phyloP scores from a whole-genome alignment of 2,888 invertebrate species.

The Noctua fimbriata region DNA sequence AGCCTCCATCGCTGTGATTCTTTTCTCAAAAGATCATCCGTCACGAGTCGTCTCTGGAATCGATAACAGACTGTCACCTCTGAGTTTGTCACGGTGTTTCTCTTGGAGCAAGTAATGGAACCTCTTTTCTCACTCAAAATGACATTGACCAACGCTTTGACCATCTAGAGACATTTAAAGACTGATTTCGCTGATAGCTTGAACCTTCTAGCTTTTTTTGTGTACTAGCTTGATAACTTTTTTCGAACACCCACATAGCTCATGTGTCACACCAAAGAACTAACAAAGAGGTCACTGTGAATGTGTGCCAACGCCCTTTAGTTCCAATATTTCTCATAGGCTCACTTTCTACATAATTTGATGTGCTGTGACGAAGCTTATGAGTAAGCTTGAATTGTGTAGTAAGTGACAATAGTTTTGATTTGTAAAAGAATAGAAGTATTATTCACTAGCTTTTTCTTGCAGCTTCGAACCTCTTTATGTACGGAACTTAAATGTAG shows the following conservation, averaged over 20 bases:
- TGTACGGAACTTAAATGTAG: neutral
- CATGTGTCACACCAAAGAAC: conserved; percentile 18
- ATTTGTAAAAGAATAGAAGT: neutral
- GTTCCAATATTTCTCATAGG: conserved; percentile 30
- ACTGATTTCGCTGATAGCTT: neutral
- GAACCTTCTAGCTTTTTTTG: neutral
- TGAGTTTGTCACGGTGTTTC: neutral
- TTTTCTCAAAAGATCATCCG: neutral
- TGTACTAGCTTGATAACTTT: neutral
- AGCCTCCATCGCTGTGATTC: neutral
- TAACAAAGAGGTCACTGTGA: conserved; percentile 41
- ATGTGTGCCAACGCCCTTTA: conserved; percentile 59
- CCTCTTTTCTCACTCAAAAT: neutral
- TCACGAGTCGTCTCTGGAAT: neutral
- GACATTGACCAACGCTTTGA: neutral
- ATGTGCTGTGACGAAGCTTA: conserved; percentile 24
- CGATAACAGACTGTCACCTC: neutral
- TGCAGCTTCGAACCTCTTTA: no score
- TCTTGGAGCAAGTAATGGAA: neutral
- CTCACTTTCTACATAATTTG: conserved; percentile 58
- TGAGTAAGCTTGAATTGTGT: conserved; percentile 30
- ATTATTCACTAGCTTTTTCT: neutral
- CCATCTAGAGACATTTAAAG: neutral
- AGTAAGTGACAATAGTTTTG: conserved; percentile 14
- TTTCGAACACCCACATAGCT: neutral